Percentiles rank a stretch among this genome's conserved stretches.
These are phyloP conservation scores for Meliscaeva auricollis DNA, from an alignment of 2,888 invertebrate genomes.

Conservation along the genomic window DNA sequence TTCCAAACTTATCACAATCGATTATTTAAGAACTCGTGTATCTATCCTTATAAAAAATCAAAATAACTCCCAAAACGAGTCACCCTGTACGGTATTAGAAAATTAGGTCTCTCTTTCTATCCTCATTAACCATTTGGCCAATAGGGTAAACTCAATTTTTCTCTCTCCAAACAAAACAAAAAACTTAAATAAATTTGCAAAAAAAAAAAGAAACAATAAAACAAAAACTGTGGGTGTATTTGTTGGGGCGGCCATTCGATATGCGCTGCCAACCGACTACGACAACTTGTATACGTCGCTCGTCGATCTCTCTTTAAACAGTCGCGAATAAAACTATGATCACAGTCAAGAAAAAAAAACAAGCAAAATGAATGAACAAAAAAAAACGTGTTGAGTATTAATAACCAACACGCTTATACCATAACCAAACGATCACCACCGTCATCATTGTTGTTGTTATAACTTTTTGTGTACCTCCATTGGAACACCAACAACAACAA, in stretches of 20 bases:
- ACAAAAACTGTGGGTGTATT: constrained; percentile 65
- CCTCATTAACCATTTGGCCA: constrained; percentile 65
- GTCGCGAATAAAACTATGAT: constrained; percentile 64
- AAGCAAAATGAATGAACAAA: not conserved
- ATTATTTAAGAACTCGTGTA: not conserved
- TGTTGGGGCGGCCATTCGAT: constrained; percentile 71
- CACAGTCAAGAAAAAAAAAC: constrained; percentile 15
- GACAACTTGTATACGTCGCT: not conserved
- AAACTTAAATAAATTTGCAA: constrained; percentile 1
- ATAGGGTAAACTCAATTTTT: constrained; percentile 20
- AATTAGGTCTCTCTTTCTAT: not conserved
- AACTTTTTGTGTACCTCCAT: constrained; percentile 42
- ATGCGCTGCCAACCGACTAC: constrained; percentile 26
- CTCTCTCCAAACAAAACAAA: constrained; percentile 46
- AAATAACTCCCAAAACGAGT: not conserved
- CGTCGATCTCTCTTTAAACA: constrained; percentile 37
- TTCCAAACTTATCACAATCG: not conserved
- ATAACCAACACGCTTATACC: constrained; percentile 59
- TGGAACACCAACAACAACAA: constrained; percentile 10
- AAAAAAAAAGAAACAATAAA: constrained; percentile 12
- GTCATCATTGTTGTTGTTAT: constrained; percentile 18
- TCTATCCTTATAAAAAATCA: not conserved
- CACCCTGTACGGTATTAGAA: constrained; percentile 42
- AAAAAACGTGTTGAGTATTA: constrained; percentile 68
- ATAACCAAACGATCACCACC: constrained; percentile 67